Evolutionary conservation across 2,113 vertebrate species (phyloP).

Genomic region (Lates calcarifer): DNA sequence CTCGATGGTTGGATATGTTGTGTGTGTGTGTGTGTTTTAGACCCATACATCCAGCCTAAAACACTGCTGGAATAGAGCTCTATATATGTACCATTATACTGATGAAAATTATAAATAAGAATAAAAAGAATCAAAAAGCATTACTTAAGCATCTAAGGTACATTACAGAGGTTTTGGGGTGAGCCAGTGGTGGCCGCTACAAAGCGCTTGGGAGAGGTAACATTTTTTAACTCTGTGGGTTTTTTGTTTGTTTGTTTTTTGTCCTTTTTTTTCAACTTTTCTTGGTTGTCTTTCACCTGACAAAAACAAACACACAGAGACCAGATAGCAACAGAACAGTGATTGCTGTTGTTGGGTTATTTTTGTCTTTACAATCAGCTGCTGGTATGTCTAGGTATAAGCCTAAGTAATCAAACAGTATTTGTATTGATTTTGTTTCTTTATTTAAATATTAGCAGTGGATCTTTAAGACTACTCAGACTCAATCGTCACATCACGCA

Average conservation of each 20-base stretch:
- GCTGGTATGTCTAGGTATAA: constrained; percentile 77
- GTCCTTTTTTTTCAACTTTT: constrained; percentile 5
- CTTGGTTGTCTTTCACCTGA: constrained; percentile 63
- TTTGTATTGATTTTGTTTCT: constrained; percentile 81
- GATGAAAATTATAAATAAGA: constrained; percentile 40
- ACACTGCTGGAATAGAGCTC: constrained; percentile 61
- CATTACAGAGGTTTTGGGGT: constrained; percentile 64
- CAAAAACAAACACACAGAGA: constrained; percentile 68
- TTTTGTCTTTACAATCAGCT: constrained; percentile 78
- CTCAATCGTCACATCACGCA: constrained; percentile 90
- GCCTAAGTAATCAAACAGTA: constrained; percentile 82
- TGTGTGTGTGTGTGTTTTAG: constrained; percentile 54
- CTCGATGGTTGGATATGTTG: constrained; percentile 64
- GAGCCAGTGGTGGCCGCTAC: constrained; percentile 79
- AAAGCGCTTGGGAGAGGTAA: constrained; percentile 79
- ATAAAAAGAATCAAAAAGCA: constrained; percentile 31
- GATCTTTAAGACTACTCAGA: constrained; percentile 86
- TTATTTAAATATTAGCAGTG: constrained; percentile 90
- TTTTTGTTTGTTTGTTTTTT: constrained; percentile 23
- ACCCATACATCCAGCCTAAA: constrained; percentile 62
- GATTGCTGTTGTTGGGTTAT: constrained; percentile 63
- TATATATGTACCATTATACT: constrained; percentile 48
- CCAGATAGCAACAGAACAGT: constrained; percentile 57
- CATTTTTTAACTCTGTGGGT: constrained; percentile 23
- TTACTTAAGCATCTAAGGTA: constrained; percentile 52